phyloP scores from a whole-genome alignment of 1,140 invertebrate species.

The Drosophila micromelanica region DNA sequence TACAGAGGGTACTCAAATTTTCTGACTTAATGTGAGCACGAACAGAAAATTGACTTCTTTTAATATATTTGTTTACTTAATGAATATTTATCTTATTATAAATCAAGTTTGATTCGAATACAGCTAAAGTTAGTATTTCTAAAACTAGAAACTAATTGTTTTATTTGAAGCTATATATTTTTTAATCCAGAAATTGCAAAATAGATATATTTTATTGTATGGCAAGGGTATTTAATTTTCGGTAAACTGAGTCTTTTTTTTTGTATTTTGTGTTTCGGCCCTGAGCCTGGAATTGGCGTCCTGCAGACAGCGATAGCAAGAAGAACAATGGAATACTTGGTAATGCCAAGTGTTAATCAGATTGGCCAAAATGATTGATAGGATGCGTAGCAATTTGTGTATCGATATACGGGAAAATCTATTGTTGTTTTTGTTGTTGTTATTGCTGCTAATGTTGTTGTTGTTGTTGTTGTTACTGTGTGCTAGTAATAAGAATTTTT shows the following conservation, averaged over 20 bases:
- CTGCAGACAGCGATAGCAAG: neutral
- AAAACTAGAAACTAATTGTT: too few species aligned
- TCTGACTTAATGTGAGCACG: neutral
- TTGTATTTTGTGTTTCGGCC: too few species aligned
- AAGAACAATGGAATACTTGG: conserved; percentile 3
- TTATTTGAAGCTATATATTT: too few species aligned
- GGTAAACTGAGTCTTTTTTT: too few species aligned
- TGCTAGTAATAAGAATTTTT: conserved; percentile 12
- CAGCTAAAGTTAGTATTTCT: too few species aligned
- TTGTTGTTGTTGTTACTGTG: neutral
- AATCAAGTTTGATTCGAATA: too few species aligned
- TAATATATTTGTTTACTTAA: too few species aligned
- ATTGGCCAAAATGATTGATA: conserved; percentile 13
- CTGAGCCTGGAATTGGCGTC: neutral
- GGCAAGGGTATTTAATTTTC: too few species aligned
- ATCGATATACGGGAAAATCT: neutral
- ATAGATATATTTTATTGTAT: too few species aligned
- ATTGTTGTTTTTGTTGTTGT: neutral
- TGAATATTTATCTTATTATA: too few species aligned
- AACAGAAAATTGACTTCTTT: too few species aligned
- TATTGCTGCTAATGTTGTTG: neutral
- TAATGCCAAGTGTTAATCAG: conserved; percentile 28
- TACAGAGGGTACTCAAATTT: neutral
- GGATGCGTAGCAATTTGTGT: conserved; percentile 21
- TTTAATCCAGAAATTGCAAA: too few species aligned